Evolutionary conservation across 2,113 vertebrate genomes (phyloP).

Genomic region (Tonatia bakeri): DNA sequence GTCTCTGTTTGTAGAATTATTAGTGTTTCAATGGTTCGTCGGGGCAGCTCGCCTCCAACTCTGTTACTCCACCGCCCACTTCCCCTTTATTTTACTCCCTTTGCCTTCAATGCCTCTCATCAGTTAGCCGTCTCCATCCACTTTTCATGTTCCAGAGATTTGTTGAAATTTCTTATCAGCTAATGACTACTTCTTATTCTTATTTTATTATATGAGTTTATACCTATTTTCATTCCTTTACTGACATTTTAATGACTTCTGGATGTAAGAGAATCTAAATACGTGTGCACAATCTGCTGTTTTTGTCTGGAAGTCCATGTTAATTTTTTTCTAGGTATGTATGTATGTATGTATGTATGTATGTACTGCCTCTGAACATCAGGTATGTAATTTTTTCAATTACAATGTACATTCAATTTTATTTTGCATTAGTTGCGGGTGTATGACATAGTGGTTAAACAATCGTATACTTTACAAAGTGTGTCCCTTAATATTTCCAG

Average conservation of each 20-base stretch:
- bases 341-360: neutral
- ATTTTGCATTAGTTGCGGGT: neutral
- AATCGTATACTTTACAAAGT: neutral
- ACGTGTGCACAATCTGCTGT: neutral
- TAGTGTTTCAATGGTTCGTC: neutral
- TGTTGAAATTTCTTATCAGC: neutral
- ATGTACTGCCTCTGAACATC: neutral
- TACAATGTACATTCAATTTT: neutral
- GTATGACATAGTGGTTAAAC: neutral
- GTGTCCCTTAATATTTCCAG: neutral
- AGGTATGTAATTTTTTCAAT: neutral
- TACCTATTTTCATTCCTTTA: neutral
- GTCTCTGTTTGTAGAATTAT: neutral
- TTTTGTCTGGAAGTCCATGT: neutral
- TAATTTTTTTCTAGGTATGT: neutral
- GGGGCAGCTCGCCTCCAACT: neutral
- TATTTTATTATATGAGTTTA: neutral
- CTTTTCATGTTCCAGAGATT: neutral
- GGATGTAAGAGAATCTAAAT: neutral
- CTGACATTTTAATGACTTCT: neutral
- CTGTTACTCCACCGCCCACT: fast-evolving
- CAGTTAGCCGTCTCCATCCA: neutral
- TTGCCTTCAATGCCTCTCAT: neutral
- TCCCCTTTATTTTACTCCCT: neutral
- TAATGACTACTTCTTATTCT: neutral